Evolutionary conservation across 2,888 invertebrate species (phyloP), one percentile per base, ranked within the genome.

Genomic region (Drosophila subquinaria): DNA sequence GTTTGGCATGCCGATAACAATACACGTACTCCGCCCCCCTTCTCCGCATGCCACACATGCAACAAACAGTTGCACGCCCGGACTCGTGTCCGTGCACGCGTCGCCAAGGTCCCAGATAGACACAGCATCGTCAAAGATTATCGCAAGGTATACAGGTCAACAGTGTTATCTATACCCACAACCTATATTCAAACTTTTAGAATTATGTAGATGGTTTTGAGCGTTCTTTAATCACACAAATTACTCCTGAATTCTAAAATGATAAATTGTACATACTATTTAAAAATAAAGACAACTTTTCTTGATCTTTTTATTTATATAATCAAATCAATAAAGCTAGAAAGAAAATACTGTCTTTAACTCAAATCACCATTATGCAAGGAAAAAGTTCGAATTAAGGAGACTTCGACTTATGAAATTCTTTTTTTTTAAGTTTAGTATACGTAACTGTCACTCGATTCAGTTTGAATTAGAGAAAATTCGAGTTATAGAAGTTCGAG

Each of bases 101-200:
- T 62, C 78, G 53, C 17, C 61, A 83, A 80, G 68, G 53, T 76
- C 66, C 27, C 27, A 27, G 82, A 88, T 76, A 75, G 43, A 50
- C 80, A 73, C 69, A 74, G 80, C 76, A 86, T 86, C 74, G 63
- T 61, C 73, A 68, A 64, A 64, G 87, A 86, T 59, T 88, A 83
- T 82, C 70, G 82, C 69, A 82, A 86, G 85, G 85, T 86, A 83
- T 78, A 59, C 43, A 30, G 30, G 51, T 42, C 51, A 64, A 47
- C 43, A 45, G 43, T 6, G 43, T 45, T 45, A 23, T 6, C 13
- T 45, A 23, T 47, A 27, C 27, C 35, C 50, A 51, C 11, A 35
- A 33, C 43, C 43, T 27, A 27, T 15, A n/a, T 43, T 23, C 6
- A 20, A 67, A 42, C 36, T 35, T 20, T 9, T 73, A 73, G 56